phyloP scores from a whole-genome alignment of 2,888 invertebrate genomes.

The Eupithecia abbreviata region DNA sequence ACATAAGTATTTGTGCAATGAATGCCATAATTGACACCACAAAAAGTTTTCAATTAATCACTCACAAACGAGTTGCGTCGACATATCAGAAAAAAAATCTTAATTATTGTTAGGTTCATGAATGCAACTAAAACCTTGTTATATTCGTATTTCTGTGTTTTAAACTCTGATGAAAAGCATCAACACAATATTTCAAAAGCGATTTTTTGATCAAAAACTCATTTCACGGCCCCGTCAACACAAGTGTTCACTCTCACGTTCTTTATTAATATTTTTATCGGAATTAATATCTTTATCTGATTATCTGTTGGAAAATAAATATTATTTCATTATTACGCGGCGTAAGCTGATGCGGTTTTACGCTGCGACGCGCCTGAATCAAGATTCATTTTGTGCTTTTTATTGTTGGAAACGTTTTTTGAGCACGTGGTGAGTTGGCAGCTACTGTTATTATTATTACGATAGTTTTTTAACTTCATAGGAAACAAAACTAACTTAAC shows the following conservation, averaged over 20 bases:
- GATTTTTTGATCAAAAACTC: slow-evolving; percentile 25
- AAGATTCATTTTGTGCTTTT: slow-evolving; percentile 52
- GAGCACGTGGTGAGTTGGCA: slow-evolving; percentile 30
- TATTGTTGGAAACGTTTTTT: slow-evolving; percentile 34
- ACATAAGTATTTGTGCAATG: background rate
- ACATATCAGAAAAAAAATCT: no score
- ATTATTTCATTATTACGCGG: slow-evolving; percentile 63
- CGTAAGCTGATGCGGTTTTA: slow-evolving; percentile 77
- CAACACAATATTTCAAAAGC: background rate
- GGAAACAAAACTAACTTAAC: background rate
- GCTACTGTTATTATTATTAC: background rate
- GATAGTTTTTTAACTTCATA: background rate
- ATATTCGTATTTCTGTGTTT: background rate
- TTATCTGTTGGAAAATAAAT: slow-evolving; percentile 69
- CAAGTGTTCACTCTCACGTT: slow-evolving; percentile 76
- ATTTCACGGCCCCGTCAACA: slow-evolving; percentile 35
- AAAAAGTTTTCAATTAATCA: no score
- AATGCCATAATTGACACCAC: background rate
- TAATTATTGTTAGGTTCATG: no score
- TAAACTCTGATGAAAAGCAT: background rate
- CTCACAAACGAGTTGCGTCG: no score
- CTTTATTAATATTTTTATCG: slow-evolving; percentile 54
- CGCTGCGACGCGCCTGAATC: slow-evolving; percentile 61
- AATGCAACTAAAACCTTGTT: no score
- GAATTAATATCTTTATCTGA: slow-evolving; percentile 81